Evolutionary conservation across 2,113 vertebrate genomes (phyloP).

Genomic region (Oryzias javanicus): DNA sequence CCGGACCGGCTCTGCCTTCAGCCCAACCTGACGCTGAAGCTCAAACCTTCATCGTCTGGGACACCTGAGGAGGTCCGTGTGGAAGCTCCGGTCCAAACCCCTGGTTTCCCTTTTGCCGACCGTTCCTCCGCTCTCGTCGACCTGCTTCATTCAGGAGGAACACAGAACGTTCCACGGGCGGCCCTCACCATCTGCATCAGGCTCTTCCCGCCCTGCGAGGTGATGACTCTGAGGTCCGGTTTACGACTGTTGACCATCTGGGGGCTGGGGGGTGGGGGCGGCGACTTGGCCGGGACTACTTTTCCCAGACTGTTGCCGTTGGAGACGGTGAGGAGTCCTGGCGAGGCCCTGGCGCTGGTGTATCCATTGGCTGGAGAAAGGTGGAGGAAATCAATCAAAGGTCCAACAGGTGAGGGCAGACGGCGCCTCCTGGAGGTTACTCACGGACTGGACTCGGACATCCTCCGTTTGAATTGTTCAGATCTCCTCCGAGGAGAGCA

Average conservation of each 20-base stretch:
- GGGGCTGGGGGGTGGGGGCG: constrained; percentile 81
- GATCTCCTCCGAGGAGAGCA: constrained; percentile 91
- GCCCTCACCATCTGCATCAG: constrained; percentile 95
- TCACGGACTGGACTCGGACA: constrained; percentile 97
- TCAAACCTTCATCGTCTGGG: too few relatives aligned
- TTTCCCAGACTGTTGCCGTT: constrained; percentile 95
- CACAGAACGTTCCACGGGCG: too few relatives aligned
- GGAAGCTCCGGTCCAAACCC: too few relatives aligned
- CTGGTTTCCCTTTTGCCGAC: too few relatives aligned
- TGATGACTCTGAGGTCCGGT: constrained; percentile 95
- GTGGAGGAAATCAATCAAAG: constrained; percentile 50
- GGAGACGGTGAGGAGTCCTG: constrained; percentile 91
- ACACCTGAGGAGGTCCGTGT: too few relatives aligned
- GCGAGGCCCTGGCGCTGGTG: constrained; percentile 91
- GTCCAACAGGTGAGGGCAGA: constrained; percentile 53
- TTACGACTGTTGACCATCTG: constrained; percentile 89
- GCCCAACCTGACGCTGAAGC: too few relatives aligned
- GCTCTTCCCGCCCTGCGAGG: constrained; percentile 92
- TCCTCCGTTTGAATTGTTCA: constrained; percentile 91
- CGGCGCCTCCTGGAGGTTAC: constrained; percentile 52
- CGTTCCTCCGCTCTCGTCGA: too few relatives aligned
- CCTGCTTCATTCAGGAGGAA: too few relatives aligned
- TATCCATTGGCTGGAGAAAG: constrained; percentile 89
- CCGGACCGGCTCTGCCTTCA: too few relatives aligned
- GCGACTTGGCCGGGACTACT: constrained; percentile 91